Conservation (phyloP, 2,888 invertebrate species). For the Cerastis rubricosa region DNA sequence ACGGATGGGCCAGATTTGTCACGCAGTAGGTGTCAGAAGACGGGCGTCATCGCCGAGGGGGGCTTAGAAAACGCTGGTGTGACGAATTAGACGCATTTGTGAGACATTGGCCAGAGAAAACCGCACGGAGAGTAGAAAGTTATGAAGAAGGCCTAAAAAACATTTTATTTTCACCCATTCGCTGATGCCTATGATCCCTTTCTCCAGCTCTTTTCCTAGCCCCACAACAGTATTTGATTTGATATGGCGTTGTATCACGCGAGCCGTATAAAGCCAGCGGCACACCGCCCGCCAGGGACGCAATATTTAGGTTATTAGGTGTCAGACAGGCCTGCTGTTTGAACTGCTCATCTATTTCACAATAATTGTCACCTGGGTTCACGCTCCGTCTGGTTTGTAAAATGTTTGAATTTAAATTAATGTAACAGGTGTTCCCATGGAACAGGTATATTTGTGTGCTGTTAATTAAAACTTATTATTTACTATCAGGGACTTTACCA, state of each 20-base stretch:
- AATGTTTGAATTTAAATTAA: conserved; percentile 20
- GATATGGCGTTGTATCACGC: conserved; percentile 73
- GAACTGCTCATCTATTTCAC: conserved; percentile 33
- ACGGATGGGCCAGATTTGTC: no score
- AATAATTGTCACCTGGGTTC: conserved; percentile 26
- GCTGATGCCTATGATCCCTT: not conserved
- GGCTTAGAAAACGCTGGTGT: no score
- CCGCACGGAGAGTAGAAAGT: no score
- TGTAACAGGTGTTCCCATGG: not conserved
- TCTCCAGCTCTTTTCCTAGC: conserved; percentile 57
- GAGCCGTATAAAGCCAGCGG: conserved; percentile 69
- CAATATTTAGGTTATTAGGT: conserved; percentile 75
- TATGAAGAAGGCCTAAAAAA: no score
- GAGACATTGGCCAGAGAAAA: no score
- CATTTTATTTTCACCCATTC: not conserved
- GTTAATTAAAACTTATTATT: not conserved
- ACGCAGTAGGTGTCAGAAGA: no score
- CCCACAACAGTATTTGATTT: conserved; percentile 70
- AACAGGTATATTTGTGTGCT: not conserved
- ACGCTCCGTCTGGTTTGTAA: not conserved
- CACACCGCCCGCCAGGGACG: conserved; percentile 58
- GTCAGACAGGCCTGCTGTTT: conserved; percentile 65
- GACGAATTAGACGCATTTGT: no score
- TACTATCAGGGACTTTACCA: no score
- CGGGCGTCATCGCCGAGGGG: no score